A percentile compares a stretch with the other conserved stretches of the same genome.
These are phyloP conservation scores for Globodera ellingtonae DNA, from an alignment of 1,140 invertebrate species.

Conservation along the genomic window DNA sequence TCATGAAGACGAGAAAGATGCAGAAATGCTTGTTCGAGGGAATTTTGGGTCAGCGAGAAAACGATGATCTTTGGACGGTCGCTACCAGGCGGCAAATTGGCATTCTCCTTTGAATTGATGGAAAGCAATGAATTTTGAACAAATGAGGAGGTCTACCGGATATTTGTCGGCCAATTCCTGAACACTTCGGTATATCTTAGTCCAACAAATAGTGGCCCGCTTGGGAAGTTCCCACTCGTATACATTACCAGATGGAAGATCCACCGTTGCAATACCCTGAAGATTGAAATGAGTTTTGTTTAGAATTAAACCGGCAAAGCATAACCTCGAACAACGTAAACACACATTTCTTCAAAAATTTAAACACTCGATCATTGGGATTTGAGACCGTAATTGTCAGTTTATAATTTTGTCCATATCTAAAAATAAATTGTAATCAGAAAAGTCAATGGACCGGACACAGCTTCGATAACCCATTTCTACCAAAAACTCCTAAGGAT, in stretches of 20 bases:
- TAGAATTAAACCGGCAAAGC: too few species aligned
- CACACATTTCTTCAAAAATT: constrained; percentile 30
- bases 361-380: constrained; percentile 15
- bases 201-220: constrained; percentile 24
- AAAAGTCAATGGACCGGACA: constrained; percentile 13
- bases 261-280: not conserved
- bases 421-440: constrained; percentile 12
- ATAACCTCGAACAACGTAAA: constrained; percentile 34
- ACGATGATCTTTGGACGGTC: constrained; percentile 44
- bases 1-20: constrained; percentile 18
- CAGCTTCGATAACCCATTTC: too few species aligned
- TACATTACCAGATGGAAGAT: constrained; percentile 17
- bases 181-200: constrained; percentile 27
- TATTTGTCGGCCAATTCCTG: constrained; percentile 49
- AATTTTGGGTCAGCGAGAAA: constrained; percentile 50
- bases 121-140: too few species aligned
- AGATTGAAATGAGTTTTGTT: too few species aligned
- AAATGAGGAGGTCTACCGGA: not conserved
- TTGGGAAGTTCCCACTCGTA: constrained; percentile 47
- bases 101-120: not conserved
- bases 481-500: too few species aligned
- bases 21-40: constrained; percentile 52
- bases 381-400: constrained; percentile 48
- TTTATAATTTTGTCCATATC: constrained; percentile 46
- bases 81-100: constrained; percentile 9